Evolutionary conservation across 2,113 vertebrate genomes (phyloP).

Genomic region (Clarias gariepinus): DNA sequence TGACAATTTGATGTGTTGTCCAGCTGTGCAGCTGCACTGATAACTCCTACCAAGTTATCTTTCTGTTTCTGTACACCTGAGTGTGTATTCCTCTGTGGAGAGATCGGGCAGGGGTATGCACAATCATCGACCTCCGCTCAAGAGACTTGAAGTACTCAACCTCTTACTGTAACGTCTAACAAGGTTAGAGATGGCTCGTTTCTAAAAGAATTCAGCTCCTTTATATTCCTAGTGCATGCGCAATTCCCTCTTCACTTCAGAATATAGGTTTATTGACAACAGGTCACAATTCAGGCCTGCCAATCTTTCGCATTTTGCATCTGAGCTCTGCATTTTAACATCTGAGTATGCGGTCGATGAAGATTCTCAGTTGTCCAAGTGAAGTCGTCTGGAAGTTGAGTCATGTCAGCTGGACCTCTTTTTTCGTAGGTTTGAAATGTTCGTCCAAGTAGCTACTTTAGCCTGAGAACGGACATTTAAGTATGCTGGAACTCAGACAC

Average conservation of each 20-base stretch:
- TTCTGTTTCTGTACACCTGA: background rate
- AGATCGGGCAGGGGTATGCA: background rate
- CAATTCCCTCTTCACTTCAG: background rate
- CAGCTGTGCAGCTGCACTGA: background rate
- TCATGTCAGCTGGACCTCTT: no score
- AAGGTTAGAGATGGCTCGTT: background rate
- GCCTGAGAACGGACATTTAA: no score
- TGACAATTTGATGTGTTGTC: background rate
- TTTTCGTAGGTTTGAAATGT: no score
- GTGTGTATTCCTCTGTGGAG: background rate
- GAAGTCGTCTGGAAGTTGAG: no score
- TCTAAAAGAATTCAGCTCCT: background rate
- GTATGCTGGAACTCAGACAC: background rate
- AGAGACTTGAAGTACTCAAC: background rate
- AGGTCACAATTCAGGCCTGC: background rate
- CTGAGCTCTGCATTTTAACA: background rate
- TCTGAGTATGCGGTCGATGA: background rate
- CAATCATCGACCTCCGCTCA: background rate
- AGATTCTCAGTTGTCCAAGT: no score
- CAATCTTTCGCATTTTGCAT: background rate
- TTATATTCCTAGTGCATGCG: background rate
- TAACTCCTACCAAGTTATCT: background rate
- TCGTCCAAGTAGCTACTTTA: no score
- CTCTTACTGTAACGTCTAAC: background rate
- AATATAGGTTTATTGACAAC: background rate